These are phyloP conservation scores for Acholoe squamosa DNA, from an alignment of 2,888 invertebrate genomes.

Conservation along the genomic window DNA sequence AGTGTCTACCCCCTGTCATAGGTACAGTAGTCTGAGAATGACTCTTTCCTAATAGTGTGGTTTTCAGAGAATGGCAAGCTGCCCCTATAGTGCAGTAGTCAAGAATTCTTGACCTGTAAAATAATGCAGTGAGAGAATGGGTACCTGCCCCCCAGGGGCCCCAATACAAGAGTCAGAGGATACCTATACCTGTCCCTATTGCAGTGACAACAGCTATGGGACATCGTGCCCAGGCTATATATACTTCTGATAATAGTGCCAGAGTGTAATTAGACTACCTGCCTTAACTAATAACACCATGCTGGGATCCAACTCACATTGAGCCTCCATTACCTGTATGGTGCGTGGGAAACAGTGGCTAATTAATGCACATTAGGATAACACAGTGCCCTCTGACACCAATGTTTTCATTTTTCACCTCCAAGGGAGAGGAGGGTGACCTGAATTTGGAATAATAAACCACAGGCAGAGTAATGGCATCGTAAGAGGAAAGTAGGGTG, in stretches of 20 bases:
- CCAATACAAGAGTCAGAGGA: too few relatives aligned
- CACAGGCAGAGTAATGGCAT: slow-evolving; percentile 6
- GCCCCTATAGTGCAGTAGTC: too few relatives aligned
- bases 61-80: too few relatives aligned
- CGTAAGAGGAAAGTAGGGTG: not conserved
- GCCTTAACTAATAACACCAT: slow-evolving; percentile 4
- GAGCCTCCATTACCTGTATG: not conserved
- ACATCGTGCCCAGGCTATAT: not conserved
- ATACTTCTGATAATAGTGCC: not conserved
- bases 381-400: slow-evolving; percentile 38
- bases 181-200: too few relatives aligned
- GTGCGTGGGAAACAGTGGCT: slow-evolving; percentile 34
- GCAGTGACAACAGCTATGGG: too few relatives aligned
- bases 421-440: not conserved
- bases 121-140: too few relatives aligned
- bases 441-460: slow-evolving; percentile 5
- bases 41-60: too few relatives aligned
- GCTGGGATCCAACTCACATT: slow-evolving; percentile 9
- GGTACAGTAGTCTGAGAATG: too few relatives aligned
- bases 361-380: slow-evolving; percentile 28
- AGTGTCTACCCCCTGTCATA: too few relatives aligned
- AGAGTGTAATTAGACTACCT: not conserved
- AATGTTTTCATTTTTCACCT: slow-evolving; percentile 8
- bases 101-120: too few relatives aligned
- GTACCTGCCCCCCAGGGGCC: too few relatives aligned